These are phyloP conservation scores for Lithosia quadra DNA, from an alignment of 2,888 invertebrate species.

Conservation along the genomic window DNA sequence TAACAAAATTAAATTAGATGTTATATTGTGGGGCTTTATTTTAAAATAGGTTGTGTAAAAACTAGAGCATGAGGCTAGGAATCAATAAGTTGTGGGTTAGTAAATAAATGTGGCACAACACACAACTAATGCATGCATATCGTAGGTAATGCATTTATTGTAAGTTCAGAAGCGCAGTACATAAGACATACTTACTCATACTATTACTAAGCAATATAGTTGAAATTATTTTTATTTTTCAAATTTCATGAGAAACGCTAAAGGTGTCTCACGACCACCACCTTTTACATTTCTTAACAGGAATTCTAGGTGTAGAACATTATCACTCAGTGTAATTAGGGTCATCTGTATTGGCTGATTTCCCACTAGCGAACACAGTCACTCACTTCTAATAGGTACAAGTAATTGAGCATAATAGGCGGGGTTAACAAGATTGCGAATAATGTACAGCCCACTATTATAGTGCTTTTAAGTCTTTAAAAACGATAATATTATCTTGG, in stretches of 20 bases:
- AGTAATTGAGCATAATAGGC: neutral
- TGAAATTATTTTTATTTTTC: too few species aligned
- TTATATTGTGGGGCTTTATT: neutral
- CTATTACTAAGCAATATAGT: too few species aligned
- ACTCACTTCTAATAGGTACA: neutral
- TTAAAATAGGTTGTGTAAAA: neutral
- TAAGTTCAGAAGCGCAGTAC: neutral
- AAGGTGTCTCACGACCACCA: too few species aligned
- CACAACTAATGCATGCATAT: neutral
- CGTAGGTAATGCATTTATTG: neutral
- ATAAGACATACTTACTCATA: too few species aligned
- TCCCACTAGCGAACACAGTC: neutral
- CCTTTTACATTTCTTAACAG: too few species aligned
- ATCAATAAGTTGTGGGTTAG: neutral
- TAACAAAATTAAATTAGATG: neutral
- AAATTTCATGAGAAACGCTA: too few species aligned
- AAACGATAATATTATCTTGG: neutral
- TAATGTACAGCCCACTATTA: neutral
- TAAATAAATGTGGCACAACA: neutral
- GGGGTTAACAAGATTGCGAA: neutral
- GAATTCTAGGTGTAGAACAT: neutral
- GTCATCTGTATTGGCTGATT: slow-evolving; percentile 4
- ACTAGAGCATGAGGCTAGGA: neutral
- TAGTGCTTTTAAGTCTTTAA: neutral
- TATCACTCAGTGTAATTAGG: neutral